phyloP scores from a whole-genome alignment of 2,797 vertebrate genomes.

The Phylloscopus collybita region DNA sequence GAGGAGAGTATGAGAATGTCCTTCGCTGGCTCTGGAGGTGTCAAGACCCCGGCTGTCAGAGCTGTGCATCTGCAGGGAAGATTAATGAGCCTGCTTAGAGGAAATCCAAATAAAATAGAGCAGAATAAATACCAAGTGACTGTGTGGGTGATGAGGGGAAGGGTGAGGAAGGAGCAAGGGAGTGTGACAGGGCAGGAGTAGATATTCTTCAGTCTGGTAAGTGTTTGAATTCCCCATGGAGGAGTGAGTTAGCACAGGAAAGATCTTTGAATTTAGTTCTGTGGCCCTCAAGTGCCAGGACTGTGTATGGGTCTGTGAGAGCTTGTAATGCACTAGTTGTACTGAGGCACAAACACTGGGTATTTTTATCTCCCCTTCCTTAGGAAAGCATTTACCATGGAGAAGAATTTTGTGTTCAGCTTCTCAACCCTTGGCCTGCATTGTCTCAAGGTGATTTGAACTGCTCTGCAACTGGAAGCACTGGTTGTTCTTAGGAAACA shows the following conservation, averaged over 20 bases:
- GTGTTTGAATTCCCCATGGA: conserved; percentile 33
- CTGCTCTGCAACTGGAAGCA: neutral
- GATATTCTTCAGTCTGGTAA: neutral
- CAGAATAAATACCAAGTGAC: conserved; percentile 67
- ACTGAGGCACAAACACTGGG: neutral
- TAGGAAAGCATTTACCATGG: neutral
- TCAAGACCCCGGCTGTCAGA: conserved; percentile 73
- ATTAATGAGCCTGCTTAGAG: conserved; percentile 77
- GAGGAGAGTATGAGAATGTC: conserved; percentile 17
- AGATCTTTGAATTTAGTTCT: neutral
- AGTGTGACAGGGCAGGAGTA: neutral
- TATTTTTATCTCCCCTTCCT: neutral
- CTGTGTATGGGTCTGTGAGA: neutral
- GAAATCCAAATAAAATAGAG: conserved; percentile 76
- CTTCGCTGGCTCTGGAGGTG: conserved; percentile 51
- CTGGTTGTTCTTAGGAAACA: neutral
- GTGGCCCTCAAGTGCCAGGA: neutral
- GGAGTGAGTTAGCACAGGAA: conserved; percentile 60
- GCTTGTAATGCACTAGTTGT: neutral
- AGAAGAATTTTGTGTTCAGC: neutral
- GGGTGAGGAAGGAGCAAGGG: neutral
- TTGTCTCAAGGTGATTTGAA: neutral
- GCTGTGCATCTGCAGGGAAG: conserved; percentile 69
- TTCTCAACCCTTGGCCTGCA: neutral
- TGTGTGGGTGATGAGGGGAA: conserved; percentile 54